These are phyloP conservation scores for Bufotes viridis DNA, from an alignment of 2,797 vertebrate genomes.

Conservation along the genomic window DNA sequence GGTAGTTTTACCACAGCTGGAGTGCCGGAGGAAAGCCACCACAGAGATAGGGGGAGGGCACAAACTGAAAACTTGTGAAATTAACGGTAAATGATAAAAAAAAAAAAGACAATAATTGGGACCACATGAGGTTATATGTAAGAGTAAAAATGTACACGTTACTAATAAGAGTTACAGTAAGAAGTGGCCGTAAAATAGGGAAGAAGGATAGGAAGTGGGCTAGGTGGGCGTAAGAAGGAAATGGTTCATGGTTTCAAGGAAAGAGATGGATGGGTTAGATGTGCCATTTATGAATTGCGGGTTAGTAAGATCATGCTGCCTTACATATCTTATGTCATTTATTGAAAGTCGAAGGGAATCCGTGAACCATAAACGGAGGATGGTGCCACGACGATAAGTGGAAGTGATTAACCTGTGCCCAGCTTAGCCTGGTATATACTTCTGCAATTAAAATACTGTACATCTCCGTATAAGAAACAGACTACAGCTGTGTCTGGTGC, in stretches of 20 bases:
- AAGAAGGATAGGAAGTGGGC: constrained; percentile 27
- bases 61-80: background rate
- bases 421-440: background rate
- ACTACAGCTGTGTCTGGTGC: background rate
- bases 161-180: background rate
- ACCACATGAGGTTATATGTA: background rate
- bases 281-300: background rate
- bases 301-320: background rate
- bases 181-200: constrained; percentile 14
- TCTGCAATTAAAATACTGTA: background rate
- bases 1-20: no score
- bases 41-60: background rate
- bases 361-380: background rate
- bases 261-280: background rate
- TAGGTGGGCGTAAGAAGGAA: constrained; percentile 32
- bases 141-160: background rate
- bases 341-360: constrained; percentile 1
- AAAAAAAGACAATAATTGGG: background rate
- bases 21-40: no score
- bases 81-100: background rate
- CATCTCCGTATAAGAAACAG: background rate
- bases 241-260: background rate
- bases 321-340: constrained; percentile 1
- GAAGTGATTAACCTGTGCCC: background rate
- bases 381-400: background rate